Conservation (phyloP, 1,140 invertebrate species). For the Potamilus streckersoni region DNA sequence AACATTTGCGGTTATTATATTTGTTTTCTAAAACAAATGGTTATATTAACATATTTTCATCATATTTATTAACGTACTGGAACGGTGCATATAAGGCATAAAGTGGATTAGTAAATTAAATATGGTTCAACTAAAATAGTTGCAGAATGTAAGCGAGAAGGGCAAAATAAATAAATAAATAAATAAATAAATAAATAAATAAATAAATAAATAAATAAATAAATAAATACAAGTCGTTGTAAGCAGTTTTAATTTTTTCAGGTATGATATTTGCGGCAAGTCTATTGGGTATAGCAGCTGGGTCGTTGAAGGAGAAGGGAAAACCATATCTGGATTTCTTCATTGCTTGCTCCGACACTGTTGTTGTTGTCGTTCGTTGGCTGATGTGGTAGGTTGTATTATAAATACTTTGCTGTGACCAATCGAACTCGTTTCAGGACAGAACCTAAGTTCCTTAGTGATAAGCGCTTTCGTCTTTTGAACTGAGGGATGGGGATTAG, state of each 20-base stretch:
- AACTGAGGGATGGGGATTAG: no score
- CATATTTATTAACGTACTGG: background rate
- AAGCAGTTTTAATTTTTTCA: conserved; percentile 6
- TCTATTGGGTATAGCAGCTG: conserved; percentile 73
- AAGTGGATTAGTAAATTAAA: background rate
- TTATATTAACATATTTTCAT: background rate
- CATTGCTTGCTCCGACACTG: conserved; percentile 27
- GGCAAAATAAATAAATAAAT: no score
- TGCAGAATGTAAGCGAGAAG: background rate
- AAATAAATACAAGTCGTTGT: no score
- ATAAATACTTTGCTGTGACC: no score
- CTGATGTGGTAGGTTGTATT: conserved; percentile 29
- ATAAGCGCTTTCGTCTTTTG: no score
- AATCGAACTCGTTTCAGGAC: no score
- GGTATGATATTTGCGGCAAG: conserved; percentile 34
- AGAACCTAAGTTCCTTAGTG: no score
- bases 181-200: no score
- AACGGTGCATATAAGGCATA: background rate
- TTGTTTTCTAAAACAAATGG: no score
- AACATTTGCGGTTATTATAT: no score
- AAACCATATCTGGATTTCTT: conserved; percentile 34
- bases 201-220: background rate
- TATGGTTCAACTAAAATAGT: background rate
- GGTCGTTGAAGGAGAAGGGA: conserved; percentile 82
- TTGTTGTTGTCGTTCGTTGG: conserved; percentile 29